These are phyloP conservation scores for Drosophila algonquin DNA, from an alignment of 2,888 invertebrate genomes.

Conservation along the genomic window DNA sequence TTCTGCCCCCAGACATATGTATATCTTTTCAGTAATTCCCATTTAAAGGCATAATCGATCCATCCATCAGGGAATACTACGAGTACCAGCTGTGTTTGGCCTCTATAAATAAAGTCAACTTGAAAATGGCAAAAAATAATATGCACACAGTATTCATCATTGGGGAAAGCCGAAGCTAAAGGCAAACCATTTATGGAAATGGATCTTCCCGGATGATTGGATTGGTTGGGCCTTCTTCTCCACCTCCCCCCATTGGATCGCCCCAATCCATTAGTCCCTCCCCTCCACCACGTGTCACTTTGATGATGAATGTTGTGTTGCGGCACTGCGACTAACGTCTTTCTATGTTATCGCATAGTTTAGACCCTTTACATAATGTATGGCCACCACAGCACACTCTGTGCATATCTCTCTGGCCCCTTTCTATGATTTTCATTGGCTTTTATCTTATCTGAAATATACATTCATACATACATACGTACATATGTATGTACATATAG, in stretches of 20 bases:
- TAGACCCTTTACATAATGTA: constrained; percentile 45
- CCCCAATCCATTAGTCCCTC: neutral
- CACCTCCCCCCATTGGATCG: neutral
- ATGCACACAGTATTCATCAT: constrained; percentile 34
- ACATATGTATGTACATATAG: neutral
- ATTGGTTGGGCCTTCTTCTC: too few species aligned
- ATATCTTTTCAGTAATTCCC: constrained; percentile 5
- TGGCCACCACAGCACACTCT: constrained; percentile 7
- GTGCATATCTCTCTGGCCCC: constrained; percentile 40
- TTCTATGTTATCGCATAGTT: constrained; percentile 33
- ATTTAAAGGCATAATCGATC: neutral
- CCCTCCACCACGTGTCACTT: constrained; percentile 17
- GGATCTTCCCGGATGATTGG: neutral
- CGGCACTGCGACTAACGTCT: constrained; percentile 26
- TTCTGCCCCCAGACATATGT: too few species aligned
- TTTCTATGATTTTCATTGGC: constrained; percentile 40
- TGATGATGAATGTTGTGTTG: constrained; percentile 26
- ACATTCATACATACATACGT: constrained; percentile 10
- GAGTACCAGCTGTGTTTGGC: constrained; percentile 70
- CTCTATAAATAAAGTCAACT: constrained; percentile 74
- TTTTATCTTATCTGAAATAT: constrained; percentile 63
- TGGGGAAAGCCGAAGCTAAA: constrained; percentile 33
- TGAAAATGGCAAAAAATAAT: constrained; percentile 68
- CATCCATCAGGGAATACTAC: neutral
- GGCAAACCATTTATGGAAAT: constrained; percentile 45